Evolutionary conservation across 2,113 vertebrate species (phyloP).

Genomic region (Aphelocoma coerulescens): DNA sequence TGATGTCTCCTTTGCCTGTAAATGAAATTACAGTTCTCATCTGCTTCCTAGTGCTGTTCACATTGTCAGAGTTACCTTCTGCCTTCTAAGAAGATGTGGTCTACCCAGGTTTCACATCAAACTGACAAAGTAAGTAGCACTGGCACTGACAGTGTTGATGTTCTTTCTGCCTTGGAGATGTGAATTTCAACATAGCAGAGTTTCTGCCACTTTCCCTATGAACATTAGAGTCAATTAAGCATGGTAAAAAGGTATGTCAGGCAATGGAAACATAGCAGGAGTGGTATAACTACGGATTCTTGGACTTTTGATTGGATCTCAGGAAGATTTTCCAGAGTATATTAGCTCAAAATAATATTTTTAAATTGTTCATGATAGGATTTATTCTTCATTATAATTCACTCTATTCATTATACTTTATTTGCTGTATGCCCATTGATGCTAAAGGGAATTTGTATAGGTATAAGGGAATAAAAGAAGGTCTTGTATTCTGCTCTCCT

Average conservation of each 20-base stretch:
- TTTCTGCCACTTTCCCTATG: not conserved
- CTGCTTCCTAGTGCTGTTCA: not conserved
- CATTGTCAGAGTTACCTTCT: not conserved
- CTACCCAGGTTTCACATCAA: not conserved
- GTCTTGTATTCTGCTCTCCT: not conserved
- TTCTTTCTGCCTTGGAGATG: not conserved
- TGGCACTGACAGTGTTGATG: not conserved
- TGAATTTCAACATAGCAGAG: not conserved
- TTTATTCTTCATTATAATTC: not conserved
- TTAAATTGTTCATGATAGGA: not conserved
- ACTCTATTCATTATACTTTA: not conserved
- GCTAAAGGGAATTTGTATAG: not conserved
- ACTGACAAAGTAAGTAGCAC: not conserved
- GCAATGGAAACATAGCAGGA: not conserved
- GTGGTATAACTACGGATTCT: not conserved
- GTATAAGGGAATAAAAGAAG: not conserved
- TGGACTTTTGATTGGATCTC: not conserved
- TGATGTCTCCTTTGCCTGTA: not conserved
- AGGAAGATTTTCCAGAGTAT: not conserved
- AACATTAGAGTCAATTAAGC: not conserved
- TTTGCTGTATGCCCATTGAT: not conserved
- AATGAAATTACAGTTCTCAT: not conserved
- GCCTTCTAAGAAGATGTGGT: not conserved
- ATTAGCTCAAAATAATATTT: slow-evolving; percentile 1
- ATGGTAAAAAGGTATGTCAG: not conserved